phyloP scores from a whole-genome alignment of 2,888 invertebrate species.

The Macrosoma leucophasiata region DNA sequence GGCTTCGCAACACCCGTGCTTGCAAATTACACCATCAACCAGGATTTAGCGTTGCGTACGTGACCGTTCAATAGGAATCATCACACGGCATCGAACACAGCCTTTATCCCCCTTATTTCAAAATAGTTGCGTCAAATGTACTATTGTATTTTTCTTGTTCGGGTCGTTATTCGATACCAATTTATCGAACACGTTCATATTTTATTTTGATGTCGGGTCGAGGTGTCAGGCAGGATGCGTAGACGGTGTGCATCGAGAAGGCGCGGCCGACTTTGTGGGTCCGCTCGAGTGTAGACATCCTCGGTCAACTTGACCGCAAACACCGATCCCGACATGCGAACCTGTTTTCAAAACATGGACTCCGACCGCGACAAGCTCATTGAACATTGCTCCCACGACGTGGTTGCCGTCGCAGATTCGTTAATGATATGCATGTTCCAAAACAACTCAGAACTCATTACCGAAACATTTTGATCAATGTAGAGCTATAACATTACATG shows the following conservation, averaged over 20 bases:
- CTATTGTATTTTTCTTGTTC: slow-evolving; percentile 49
- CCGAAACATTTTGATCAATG: slow-evolving; percentile 21
- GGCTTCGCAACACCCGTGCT: slow-evolving; percentile 23
- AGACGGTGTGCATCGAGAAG: slow-evolving; percentile 22
- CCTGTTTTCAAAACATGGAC: slow-evolving; percentile 45
- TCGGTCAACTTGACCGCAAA: slow-evolving; percentile 58
- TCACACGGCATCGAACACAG: slow-evolving; percentile 8
- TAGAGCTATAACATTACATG: too few species aligned
- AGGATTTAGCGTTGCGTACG: slow-evolving; percentile 45
- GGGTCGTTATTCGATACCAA: slow-evolving; percentile 43
- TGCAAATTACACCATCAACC: slow-evolving; percentile 26
- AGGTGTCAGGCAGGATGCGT: slow-evolving; percentile 20
- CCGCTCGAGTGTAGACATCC: slow-evolving; percentile 47
- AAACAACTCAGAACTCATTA: slow-evolving; percentile 24
- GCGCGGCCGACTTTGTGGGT: slow-evolving; percentile 58
- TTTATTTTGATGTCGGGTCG: slow-evolving; percentile 24
- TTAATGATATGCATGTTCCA: slow-evolving; percentile 31
- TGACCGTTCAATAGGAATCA: slow-evolving; percentile 47
- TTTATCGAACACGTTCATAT: slow-evolving; percentile 25
- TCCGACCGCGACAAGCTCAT: slow-evolving; percentile 27
- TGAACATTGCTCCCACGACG: slow-evolving; percentile 35
- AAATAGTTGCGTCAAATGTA: slow-evolving; percentile 43
- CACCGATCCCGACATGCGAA: slow-evolving; percentile 46
- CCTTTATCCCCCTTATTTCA: slow-evolving; percentile 33
- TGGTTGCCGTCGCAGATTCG: slow-evolving; percentile 29